Percentiles rank a stretch among this genome's conserved stretches.
Evolutionary conservation across 2,797 vertebrate genomes (phyloP).

Genomic region (Phalanger gymnotis): DNA sequence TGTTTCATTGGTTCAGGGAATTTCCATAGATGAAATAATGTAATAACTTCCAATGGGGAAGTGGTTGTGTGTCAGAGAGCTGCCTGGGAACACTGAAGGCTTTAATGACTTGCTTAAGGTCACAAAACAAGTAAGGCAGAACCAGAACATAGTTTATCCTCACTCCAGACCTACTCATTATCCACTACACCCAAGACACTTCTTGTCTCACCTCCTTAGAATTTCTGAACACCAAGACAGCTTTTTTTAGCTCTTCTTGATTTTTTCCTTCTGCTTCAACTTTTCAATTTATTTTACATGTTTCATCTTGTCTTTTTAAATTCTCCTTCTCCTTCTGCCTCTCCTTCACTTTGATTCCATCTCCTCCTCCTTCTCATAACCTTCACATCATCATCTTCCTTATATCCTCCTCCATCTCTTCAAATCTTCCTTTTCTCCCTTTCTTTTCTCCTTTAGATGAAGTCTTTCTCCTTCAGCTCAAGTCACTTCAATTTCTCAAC

Average conservation of each 20-base stretch:
- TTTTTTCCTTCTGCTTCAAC: not conserved
- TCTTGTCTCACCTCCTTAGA: not conserved
- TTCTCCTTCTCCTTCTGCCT: not conserved
- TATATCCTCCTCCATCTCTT: constrained; percentile 9
- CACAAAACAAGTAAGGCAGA: not conserved
- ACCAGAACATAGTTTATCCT: not conserved
- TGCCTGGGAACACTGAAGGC: not conserved
- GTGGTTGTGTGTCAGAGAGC: not conserved
- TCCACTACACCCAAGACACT: not conserved
- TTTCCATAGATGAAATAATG: too few species aligned
- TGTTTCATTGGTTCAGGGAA: too few species aligned
- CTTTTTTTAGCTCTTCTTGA: not conserved
- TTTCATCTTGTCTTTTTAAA: not conserved
- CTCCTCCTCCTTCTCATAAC: not conserved
- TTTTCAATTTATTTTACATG: not conserved
- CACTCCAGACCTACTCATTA: not conserved
- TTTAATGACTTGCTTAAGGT: not conserved
- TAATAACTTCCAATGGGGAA: too few species aligned
- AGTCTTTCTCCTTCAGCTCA: not conserved
- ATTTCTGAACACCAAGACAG: not conserved
- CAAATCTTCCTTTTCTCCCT: not conserved
- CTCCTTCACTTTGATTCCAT: not conserved
- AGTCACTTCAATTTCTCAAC: constrained; percentile 25
- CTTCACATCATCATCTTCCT: not conserved
- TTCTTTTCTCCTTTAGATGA: not conserved